These are phyloP conservation scores for Merluccius polli DNA, from an alignment of 2,797 vertebrate genomes.

Conservation along the genomic window DNA sequence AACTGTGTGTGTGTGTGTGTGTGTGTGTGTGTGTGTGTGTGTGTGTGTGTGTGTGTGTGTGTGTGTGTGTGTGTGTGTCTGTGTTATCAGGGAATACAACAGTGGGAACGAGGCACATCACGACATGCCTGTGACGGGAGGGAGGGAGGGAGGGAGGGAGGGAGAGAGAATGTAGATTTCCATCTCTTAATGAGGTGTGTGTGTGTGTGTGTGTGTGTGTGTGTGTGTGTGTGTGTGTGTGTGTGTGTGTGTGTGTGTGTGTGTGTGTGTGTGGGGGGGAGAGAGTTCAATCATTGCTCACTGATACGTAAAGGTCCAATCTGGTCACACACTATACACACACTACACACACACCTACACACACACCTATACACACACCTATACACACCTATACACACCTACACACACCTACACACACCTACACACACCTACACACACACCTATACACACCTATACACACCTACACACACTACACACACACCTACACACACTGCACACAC, in stretches of 20 bases:
- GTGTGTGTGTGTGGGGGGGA: slow-evolving; percentile 28
- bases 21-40: not conserved
- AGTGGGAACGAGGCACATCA: not conserved
- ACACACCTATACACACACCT: slow-evolving; percentile 10
- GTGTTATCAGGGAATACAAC: slow-evolving; percentile 1
- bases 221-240: slow-evolving; percentile 11
- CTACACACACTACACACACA: no score
- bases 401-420: slow-evolving; percentile 32
- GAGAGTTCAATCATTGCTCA: slow-evolving; percentile 36
- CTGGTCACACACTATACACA: slow-evolving; percentile 45
- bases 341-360: slow-evolving; percentile 11
- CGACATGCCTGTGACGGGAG: not conserved
- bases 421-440: slow-evolving; percentile 35
- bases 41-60: not conserved
- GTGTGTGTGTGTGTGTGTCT: not conserved
- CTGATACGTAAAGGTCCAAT: slow-evolving; percentile 51
- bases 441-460: slow-evolving; percentile 8
- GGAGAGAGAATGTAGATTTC: not conserved
- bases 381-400: slow-evolving; percentile 22
- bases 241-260: slow-evolving; percentile 29
- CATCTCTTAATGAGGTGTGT: not conserved
- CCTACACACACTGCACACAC: no score
- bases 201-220: not conserved
- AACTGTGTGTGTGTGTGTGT: no score
- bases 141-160: no score